Evolutionary conservation across 2,888 invertebrate species (phyloP), one percentile per base, ranked within the genome.

Genomic region (Patella pellucida): DNA sequence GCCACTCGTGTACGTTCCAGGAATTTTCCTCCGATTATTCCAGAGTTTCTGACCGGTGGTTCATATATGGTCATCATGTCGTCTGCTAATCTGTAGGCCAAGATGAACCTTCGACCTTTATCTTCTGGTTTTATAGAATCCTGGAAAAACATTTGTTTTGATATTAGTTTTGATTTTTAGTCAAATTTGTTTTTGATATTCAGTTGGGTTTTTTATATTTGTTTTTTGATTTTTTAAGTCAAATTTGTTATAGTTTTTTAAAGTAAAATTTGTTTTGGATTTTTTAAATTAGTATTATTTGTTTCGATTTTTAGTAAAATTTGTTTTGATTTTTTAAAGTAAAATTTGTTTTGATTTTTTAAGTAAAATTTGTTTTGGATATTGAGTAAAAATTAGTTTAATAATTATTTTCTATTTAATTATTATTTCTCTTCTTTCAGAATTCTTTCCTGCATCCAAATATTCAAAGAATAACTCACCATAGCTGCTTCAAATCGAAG

Each of bases 51-150:
- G 14, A 88, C 87, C 0, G 87, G 90, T 4, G 95, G 92, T 90
- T 97, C 97, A 76, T 93, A 93, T 76, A 97, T 94, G 83, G 93
- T 93, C 84, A 96, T 93, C 78, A 94, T 94, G 73, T 96, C 95
- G 84, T 96, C 95, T 7, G 94, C 93, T 68, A 96, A 92, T 76
- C 94, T 94, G 91, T 96, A 96, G 3, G 94, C 93, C 56, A 97
- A 88, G 56, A 96, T 92, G 89, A 97, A 97, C 81, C 93, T 92
- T 52, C 97, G 93, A 3, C 94, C 94, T 52, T 92, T 90, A 90
- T 96, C 96, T 87, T 96, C 96, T 0, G 95, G 95, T 86, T 95
- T 94, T 7, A 95, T 93, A 79, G 94, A 94, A 84, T 96, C 95
- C 92, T 91, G 81, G n/a, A 78, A 69, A 70, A 68, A 67, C 52